Conservation (phyloP, 2,888 invertebrate genomes). For the Harpagoxenus sublaevis region DNA sequence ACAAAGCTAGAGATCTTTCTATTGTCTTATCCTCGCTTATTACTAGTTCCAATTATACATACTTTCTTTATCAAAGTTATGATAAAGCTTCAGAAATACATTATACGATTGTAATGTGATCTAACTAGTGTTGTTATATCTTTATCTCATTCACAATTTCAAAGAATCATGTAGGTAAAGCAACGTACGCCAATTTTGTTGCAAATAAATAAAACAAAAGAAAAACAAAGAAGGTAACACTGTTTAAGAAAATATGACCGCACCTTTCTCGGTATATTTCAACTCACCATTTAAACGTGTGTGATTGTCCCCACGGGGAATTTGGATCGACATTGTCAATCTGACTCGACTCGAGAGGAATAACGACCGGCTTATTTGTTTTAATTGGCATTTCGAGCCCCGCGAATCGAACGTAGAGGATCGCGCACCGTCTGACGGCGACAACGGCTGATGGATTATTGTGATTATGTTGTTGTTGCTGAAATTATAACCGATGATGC, state of each 20-base stretch:
- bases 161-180: not conserved
- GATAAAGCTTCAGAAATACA: not conserved
- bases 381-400: conserved; percentile 45
- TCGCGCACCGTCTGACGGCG: conserved; percentile 27
- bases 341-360: conserved; percentile 2
- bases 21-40: not conserved
- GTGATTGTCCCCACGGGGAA: conserved; percentile 31
- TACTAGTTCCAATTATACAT: not conserved
- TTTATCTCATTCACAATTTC: not conserved
- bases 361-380: conserved; percentile 46
- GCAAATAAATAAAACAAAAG: not conserved
- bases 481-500: conserved; percentile 54
- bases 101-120: not conserved
- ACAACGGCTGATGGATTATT: conserved; percentile 51
- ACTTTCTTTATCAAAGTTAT: not conserved
- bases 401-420: conserved; percentile 17
- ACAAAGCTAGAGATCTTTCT: not conserved
- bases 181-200: not conserved
- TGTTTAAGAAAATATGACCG: not conserved
- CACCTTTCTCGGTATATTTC: not conserved
- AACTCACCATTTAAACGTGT: conserved; percentile 19
- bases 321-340: conserved; percentile 21
- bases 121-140: not conserved
- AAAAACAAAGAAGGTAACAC: not conserved
- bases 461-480: conserved; percentile 49